Base-by-base conservation (phyloP, 1,140 invertebrate genomes). In the Habropoda laboriosa region DNA sequence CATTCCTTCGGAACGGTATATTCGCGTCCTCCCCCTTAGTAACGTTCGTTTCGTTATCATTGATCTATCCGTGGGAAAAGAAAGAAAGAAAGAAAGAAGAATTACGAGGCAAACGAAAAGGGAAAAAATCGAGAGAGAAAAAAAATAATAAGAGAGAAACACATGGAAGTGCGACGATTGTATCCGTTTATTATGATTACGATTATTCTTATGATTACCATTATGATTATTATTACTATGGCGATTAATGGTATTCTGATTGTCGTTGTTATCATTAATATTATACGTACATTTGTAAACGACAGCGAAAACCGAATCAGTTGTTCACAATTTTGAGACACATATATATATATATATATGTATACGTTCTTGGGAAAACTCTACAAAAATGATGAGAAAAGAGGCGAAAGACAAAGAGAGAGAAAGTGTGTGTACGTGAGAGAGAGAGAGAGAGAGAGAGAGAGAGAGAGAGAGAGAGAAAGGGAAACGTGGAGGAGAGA, bases 271-370 rank as follows among this genome's bases (percentile, higher is more conserved):
- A 86, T 89, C 80, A 80, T 88, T 87, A n/a, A 88, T 89, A 90
- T 89, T 89, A 84, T 89, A 89, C 76, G 82, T 90, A 89, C 89
- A 92, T 90, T n/a, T 90, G 89, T 92, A 91, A 87, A 91, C 89
- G 88, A 90, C 89, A 89, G 89, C 87, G 87, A 89, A 89, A 90
- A 86, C 55, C 78, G 82, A 92, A 91, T 92, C 86, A 91, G 91
- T 92, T 93, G 91, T 92, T 92, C 90, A 91, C 91, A 92, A 90
- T 92, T 92, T 92, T 89, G 90, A 92, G 88, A 92, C 91, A 92
- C 90, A 89, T 92, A 89, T 90, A 91, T 90, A 89, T 87, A 83
- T 89, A 57, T 77, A 91, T 90, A 89, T 87, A 83, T 89, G 45
- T 77, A 70, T 70, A 70, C 75, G 67, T 77, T 77, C 88, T 81